A percentile compares a stretch with the other conserved stretches of the same genome.
Evolutionary conservation across 2,797 vertebrate genomes (phyloP).

Genomic region (Clarias fuscus): DNA sequence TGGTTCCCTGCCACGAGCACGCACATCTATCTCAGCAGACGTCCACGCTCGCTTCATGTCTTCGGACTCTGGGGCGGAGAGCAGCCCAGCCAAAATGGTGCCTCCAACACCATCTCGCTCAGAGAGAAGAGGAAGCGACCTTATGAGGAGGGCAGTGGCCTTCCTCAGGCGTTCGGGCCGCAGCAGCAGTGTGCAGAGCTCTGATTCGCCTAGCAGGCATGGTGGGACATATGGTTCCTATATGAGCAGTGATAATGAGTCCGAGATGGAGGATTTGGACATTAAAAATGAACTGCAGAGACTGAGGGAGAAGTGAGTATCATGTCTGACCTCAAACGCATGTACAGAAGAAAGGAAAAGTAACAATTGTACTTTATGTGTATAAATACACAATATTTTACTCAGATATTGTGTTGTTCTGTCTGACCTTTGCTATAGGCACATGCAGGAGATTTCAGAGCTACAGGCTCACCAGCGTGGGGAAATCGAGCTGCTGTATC

Average conservation of each 20-base stretch:
- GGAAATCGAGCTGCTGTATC: slow-evolving; percentile 92
- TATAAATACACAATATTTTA: not conserved
- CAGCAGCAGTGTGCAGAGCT: slow-evolving; percentile 79
- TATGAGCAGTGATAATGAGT: slow-evolving; percentile 97
- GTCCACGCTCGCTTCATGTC: slow-evolving; percentile 81
- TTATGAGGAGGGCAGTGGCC: slow-evolving; percentile 89
- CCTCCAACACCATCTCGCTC: slow-evolving; percentile 69
- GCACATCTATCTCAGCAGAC: slow-evolving; percentile 83
- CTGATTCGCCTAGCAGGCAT: slow-evolving; percentile 80
- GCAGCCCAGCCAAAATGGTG: slow-evolving; percentile 72
- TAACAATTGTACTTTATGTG: not conserved
- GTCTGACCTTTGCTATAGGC: slow-evolving; percentile 69
- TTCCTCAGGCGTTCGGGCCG: slow-evolving; percentile 87
- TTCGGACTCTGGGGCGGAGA: slow-evolving; percentile 84
- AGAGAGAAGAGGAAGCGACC: slow-evolving; percentile 81
- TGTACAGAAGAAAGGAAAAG: not conserved
- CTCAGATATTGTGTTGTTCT: not conserved
- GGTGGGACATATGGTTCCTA: slow-evolving; percentile 77
- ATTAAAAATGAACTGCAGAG: slow-evolving; percentile 91
- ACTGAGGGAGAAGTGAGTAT: slow-evolving; percentile 91
- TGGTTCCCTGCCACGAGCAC: slow-evolving; percentile 74
- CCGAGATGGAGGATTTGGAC: slow-evolving; percentile 93
- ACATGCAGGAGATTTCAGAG: slow-evolving; percentile 95
- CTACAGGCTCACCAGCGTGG: slow-evolving; percentile 91
- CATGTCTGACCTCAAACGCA: not conserved